Base-by-base conservation (phyloP, 2,113 vertebrate species). In the Colinus virginianus region DNA sequence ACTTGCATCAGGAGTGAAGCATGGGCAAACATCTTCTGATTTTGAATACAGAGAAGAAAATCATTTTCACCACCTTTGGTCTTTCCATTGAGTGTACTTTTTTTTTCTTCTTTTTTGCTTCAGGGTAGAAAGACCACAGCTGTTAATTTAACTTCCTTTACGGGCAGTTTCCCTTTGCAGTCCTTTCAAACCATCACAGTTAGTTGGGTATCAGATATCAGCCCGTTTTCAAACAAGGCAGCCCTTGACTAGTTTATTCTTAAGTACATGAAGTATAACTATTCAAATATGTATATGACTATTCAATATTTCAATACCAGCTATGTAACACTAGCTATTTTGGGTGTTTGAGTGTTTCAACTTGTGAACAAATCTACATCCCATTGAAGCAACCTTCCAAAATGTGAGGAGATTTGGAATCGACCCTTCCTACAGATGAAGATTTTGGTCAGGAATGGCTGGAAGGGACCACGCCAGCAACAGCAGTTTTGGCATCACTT, bases 81-180 rank as follows among this genome's bases (percentile, higher is more conserved):
- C 63, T 58, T 82, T 79, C 34, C 36, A 12, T 53, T 2, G 0
- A 61, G 13, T n/a, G 13, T 42, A 45, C 34, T 40, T 40, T 40
- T 19, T 10, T 72, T 84, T 56, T 43, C 42, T 5, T 74, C 42
- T 5, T 74, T 71, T 92, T 67, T 45, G 13, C 42, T 84, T 72
- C 58, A 23, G 63, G 34, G 7, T 62, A 74, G 84, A 63, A 82
- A 69, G 58, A 74, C 49, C 34, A 59, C 46, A 84, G 21, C 59
- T 77, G 15, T 70, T 80, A 74, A 87, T 89, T 91, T 61, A 64
- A 71, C 16, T 91, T 72, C 77, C 16, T 67, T 90, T 91, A 90
- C 38, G 78, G 17, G 20, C 7, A 45, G 28, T 77, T 92, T 88
- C 28, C n/a, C 12, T 74, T 90, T 16, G 17, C 70, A 72, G 6